Evolutionary conservation across 2,113 vertebrate species (phyloP), one percentile per base, ranked within the genome.

Genomic region (Cyprinus carpio): DNA sequence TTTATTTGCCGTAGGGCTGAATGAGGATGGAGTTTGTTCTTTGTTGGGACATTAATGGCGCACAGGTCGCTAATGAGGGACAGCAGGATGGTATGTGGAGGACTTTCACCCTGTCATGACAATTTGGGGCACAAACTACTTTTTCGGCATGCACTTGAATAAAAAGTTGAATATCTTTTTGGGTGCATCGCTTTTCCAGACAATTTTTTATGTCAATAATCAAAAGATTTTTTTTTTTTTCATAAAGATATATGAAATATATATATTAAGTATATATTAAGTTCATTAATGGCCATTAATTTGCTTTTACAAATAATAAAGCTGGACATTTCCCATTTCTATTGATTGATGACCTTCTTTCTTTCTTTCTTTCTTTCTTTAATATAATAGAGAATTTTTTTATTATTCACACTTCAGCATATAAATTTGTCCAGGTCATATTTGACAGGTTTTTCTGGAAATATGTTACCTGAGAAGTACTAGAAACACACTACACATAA

Each of bases 11-110:
- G 89, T 74, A 67, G 80, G 90, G 90, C 91, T 87, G 64, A 72
- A 54, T 84, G 81, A 89, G 88, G 85, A 81, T 92, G 20, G 46
- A 37, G n/a, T 23, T n/a, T 46, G 67, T 92, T 91, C 91, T 91
- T 87, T 88, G 87, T 90, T 90, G 90, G 75, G 89, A 71, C 87
- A 43, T 81, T 81, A 31, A 18, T 46, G 67, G 23, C n/a, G 46
- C 9, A 20, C 25, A n/a, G 84, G 74, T 79, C 64, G 56, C 74
- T 85, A 83, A 83, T 83, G 40, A 83, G 80, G 83, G 58, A 80
- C 20, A 15, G 34, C 9, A 11, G 31, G 75, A 34, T 12, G 69
- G 49, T 10, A 10, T 27, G 23, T 20, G 54, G n/a, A 37, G 51
- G 18, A 43, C 15, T 65, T 27, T 81, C 31, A 78, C 4, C 23